Percentiles rank a stretch among this genome's conserved stretches.
Conservation (phyloP, 2,888 invertebrate genomes). For the Kuschelorhynchus macadamiae region DNA sequence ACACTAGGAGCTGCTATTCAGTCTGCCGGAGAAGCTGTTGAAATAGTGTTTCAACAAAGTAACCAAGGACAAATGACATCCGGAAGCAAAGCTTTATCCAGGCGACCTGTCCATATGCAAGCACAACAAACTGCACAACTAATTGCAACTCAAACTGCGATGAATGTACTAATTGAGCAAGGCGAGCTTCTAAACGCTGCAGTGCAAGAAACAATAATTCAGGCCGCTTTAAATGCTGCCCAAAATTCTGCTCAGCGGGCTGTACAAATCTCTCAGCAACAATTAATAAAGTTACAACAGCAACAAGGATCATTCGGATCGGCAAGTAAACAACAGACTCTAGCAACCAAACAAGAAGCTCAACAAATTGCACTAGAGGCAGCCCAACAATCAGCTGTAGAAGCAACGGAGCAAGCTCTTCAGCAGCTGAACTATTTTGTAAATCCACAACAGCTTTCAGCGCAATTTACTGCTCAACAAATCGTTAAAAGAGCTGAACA, state of each 20-base stretch:
- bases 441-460: slow-evolving; percentile 2
- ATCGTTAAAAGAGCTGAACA: slow-evolving; percentile 12
- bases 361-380: slow-evolving; percentile 3
- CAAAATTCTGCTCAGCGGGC: slow-evolving; percentile 8
- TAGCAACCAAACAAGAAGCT: background rate
- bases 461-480: slow-evolving; percentile 8
- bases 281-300: slow-evolving; percentile 15
- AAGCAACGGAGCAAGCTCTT: background rate
- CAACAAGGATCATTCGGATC: background rate
- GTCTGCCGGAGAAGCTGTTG: background rate
- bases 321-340: background rate
- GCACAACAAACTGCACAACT: background rate
- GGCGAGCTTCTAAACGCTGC: background rate
- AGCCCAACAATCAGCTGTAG: background rate
- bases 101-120: too few species aligned
- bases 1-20: background rate
- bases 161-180: background rate
- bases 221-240: background rate
- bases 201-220: background rate
- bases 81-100: too few species aligned
- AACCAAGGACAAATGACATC: background rate
- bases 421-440: background rate
- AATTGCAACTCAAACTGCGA: too few species aligned
- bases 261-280: background rate
- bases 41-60: background rate